Percentiles rank a stretch among this genome's conserved stretches.
Conservation (phyloP, 2,888 invertebrate genomes). For the Temnothorax unifasciatus region DNA sequence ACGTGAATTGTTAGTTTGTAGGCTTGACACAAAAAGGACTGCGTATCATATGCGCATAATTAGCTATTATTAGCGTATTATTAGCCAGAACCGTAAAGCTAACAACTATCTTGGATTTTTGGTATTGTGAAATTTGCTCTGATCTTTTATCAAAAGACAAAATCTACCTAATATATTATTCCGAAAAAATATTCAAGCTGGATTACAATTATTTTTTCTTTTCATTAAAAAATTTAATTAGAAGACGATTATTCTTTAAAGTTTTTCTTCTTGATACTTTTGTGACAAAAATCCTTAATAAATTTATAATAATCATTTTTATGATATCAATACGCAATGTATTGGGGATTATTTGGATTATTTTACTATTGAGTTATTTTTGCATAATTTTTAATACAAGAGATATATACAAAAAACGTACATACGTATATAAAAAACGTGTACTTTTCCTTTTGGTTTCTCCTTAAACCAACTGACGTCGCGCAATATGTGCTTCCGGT, state of each 20-base stretch:
- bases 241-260: background rate
- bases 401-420: background rate
- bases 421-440: background rate
- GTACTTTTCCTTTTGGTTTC: background rate
- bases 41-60: conserved; percentile 42
- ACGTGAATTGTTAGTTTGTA: conserved; percentile 35
- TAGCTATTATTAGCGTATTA: conserved; percentile 35
- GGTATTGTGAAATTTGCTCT: background rate
- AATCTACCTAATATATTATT: background rate
- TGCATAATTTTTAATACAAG: background rate
- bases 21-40: conserved; percentile 39
- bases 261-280: background rate
- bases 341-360: background rate
- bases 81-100: conserved; percentile 33
- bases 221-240: background rate
- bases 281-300: background rate
- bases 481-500: conserved; percentile 65
- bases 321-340: background rate
- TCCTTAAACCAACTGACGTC: conserved; percentile 43
- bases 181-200: background rate
- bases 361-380: background rate
- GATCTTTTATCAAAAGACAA: background rate
- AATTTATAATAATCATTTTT: background rate
- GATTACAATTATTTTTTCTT: background rate
- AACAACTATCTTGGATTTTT: conserved; percentile 8